Evolutionary conservation across 1,140 invertebrate species (phyloP).

Genomic region (Lepidurus couesii): DNA sequence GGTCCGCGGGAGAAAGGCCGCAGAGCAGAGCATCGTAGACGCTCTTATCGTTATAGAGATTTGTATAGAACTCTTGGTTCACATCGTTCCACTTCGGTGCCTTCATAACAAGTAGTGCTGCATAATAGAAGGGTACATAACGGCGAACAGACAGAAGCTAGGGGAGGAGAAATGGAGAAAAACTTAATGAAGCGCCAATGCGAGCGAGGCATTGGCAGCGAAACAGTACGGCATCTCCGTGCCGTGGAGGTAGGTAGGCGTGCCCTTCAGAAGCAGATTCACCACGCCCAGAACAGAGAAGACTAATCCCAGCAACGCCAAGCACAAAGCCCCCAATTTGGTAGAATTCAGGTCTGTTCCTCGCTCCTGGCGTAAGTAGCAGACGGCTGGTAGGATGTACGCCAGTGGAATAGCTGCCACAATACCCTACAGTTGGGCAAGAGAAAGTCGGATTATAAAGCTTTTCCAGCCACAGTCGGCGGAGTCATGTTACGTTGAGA

Average conservation of each 20-base stretch:
- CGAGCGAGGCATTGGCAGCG: constrained; percentile 17
- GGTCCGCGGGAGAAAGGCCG: background rate
- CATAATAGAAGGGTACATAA: background rate
- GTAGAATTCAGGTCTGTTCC: constrained; percentile 59
- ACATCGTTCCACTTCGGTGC: background rate
- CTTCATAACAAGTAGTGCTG: background rate
- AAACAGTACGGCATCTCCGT: constrained; percentile 56
- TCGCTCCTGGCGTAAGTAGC: constrained; percentile 70
- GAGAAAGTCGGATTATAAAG: constrained; percentile 20
- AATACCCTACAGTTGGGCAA: constrained; percentile 58
- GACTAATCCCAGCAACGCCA: constrained; percentile 64
- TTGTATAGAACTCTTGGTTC: background rate
- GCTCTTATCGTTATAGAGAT: background rate
- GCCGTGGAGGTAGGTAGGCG: constrained; percentile 58
- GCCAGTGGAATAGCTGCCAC: constrained; percentile 76
- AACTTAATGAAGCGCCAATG: constrained; percentile 23
- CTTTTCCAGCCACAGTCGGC: too few relatives aligned
- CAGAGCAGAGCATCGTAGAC: background rate
- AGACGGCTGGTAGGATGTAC: constrained; percentile 73
- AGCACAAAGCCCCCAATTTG: constrained; percentile 65
- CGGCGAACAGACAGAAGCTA: background rate
- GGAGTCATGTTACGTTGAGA: constrained; percentile 60
- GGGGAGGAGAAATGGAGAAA: background rate
- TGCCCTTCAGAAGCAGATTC: constrained; percentile 50
- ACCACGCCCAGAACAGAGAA: constrained; percentile 59